phyloP scores from a whole-genome alignment of 2,797 vertebrate species.

The Esox lucius region DNA sequence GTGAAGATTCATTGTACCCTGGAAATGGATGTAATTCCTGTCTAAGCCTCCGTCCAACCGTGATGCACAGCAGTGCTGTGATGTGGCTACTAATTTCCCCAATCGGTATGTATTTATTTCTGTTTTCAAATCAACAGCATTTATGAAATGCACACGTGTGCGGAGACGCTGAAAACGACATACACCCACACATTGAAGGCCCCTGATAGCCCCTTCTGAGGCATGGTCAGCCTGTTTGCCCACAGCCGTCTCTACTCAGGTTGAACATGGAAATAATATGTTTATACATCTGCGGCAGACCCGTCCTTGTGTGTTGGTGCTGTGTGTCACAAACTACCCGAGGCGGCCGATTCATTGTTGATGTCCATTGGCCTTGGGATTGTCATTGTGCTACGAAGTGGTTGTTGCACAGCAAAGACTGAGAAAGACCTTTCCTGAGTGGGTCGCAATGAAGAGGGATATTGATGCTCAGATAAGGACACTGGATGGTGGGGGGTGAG shows the following conservation, averaged over 20 bases:
- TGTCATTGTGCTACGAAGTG: not conserved
- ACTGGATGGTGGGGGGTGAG: not conserved
- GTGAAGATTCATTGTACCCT: not conserved
- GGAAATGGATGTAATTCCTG: not conserved
- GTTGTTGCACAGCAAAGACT: not conserved
- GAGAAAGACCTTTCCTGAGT: not conserved
- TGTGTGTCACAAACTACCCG: too few species aligned
- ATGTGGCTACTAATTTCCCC: conserved; percentile 30
- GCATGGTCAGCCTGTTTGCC: not conserved
- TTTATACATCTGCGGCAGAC: too few species aligned
- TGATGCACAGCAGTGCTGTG: conserved; percentile 18
- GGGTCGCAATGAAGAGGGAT: not conserved
- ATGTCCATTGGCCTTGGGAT: too few species aligned
- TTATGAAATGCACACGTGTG: conserved; percentile 11
- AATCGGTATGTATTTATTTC: conserved; percentile 31
- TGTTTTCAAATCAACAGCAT: conserved; percentile 16
- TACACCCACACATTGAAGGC: not conserved
- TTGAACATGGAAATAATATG: not conserved
- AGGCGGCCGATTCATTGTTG: not conserved
- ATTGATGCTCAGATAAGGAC: not conserved
- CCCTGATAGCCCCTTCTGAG: not conserved
- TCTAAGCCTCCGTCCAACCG: conserved; percentile 56
- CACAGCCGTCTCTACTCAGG: not conserved
- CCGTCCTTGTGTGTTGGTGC: too few species aligned
- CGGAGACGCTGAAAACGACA: not conserved